These are phyloP conservation scores for Ailuropoda melanoleuca DNA, from an alignment of 2,113 vertebrate genomes.

Conservation along the genomic window DNA sequence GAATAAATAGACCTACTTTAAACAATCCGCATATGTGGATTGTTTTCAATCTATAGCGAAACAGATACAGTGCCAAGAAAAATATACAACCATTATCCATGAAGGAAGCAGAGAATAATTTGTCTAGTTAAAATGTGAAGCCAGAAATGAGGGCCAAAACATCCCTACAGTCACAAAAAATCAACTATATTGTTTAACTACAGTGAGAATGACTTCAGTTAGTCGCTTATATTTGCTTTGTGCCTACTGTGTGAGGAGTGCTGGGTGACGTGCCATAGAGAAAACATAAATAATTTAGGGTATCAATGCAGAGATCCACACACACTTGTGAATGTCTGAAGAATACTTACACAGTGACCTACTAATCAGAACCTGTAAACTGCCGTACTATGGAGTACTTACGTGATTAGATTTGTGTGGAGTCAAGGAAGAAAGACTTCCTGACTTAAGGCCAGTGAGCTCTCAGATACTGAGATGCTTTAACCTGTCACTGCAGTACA, in stretches of 20 bases:
- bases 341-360: background rate
- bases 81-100: conserved; percentile 49
- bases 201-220: background rate
- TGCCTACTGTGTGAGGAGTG: background rate
- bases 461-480: background rate
- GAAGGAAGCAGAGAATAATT: conserved; percentile 53
- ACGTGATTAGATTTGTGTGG: background rate
- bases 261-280: background rate
- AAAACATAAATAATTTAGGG: background rate
- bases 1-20: conserved; percentile 51
- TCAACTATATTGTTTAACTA: background rate
- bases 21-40: conserved; percentile 33
- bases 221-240: background rate
- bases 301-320: background rate
- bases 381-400: background rate
- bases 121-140: conserved; percentile 47
- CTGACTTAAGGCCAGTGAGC: background rate
- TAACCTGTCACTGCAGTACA: background rate
- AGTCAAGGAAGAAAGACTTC: background rate
- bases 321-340: background rate
- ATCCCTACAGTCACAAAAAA: background rate
- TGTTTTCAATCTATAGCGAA: conserved; percentile 32
- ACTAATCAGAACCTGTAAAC: background rate
- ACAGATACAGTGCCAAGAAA: conserved; percentile 54
- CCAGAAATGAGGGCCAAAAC: conserved; percentile 13